Evolutionary conservation across 1,140 invertebrate genomes (phyloP).

Genomic region (Drosophila murphyi): DNA sequence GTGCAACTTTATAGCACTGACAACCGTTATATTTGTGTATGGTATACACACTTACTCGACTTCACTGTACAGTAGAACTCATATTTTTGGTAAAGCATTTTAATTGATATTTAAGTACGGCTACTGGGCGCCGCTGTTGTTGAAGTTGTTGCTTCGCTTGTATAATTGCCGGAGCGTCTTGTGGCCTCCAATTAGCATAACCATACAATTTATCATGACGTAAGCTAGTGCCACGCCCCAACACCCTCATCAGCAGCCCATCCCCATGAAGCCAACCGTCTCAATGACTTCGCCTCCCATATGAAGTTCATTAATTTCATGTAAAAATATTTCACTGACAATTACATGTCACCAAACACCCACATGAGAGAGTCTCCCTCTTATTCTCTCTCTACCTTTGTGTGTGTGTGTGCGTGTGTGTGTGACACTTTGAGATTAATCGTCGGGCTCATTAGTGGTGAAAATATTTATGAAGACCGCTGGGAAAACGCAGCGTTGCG

Average conservation of each 20-base stretch:
- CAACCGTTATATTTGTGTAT: constrained; percentile 49
- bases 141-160: constrained; percentile 16
- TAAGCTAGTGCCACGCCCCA: constrained; percentile 33
- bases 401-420: constrained; percentile 35
- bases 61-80: constrained; percentile 1
- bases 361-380: constrained; percentile 21
- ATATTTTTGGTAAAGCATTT: constrained; percentile 43
- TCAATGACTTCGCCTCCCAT: constrained; percentile 14
- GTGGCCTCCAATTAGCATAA: constrained; percentile 61
- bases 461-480: constrained; percentile 76
- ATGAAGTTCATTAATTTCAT: constrained; percentile 42
- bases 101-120: constrained; percentile 79
- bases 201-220: constrained; percentile 62
- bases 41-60: constrained; percentile 47
- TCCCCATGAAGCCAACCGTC: background rate
- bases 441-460: constrained; percentile 74
- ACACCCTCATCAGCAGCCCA: background rate
- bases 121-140: constrained; percentile 28
- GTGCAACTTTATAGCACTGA: constrained; percentile 20
- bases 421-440: constrained; percentile 68
- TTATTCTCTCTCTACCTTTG: background rate
- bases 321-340: constrained; percentile 60
- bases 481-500: constrained; percentile 46
- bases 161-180: constrained; percentile 61
- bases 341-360: constrained; percentile 59